Conservation (phyloP, 2,888 invertebrate genomes). For the Epicampocera succincta region DNA sequence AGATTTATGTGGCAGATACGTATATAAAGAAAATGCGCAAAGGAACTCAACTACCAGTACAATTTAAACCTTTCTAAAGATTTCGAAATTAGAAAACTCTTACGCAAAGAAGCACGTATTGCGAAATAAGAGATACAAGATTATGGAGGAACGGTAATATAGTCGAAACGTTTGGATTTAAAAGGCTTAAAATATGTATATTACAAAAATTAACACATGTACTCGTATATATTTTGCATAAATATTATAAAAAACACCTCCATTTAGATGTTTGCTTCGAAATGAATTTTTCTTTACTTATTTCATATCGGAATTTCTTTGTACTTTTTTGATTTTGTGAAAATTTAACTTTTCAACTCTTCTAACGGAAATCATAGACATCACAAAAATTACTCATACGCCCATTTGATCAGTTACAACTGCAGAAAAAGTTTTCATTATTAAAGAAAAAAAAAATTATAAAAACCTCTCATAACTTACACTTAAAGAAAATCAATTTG, state of each 20-base stretch:
- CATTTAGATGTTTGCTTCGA: conserved; percentile 9
- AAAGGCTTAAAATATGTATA: background rate
- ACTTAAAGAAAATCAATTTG: conserved; percentile 23
- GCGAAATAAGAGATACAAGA: background rate
- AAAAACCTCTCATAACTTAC: conserved; percentile 1
- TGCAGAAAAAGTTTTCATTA: conserved; percentile 30
- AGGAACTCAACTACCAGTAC: background rate
- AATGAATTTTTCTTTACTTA: background rate
- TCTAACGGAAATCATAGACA: conserved; percentile 68
- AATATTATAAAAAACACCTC: conserved; percentile 38
- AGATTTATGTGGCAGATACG: too few relatives aligned
- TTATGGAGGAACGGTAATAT: background rate
- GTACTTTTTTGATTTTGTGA: conserved; percentile 19
- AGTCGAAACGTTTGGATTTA: background rate
- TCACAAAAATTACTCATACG: conserved; percentile 69
- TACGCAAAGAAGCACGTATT: conserved; percentile 55
- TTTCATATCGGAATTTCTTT: conserved; percentile 20
- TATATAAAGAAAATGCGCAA: conserved; percentile 28
- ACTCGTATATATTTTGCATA: too few relatives aligned
- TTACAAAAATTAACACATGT: too few relatives aligned
- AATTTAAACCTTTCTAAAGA: conserved; percentile 60
- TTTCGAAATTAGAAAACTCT: conserved; percentile 19
- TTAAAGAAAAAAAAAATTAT: background rate
- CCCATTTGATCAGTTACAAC: conserved; percentile 59
- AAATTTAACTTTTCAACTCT: conserved; percentile 61